Base-by-base conservation (phyloP, 2,797 vertebrate genomes). In the Tokudaia muenninki region DNA sequence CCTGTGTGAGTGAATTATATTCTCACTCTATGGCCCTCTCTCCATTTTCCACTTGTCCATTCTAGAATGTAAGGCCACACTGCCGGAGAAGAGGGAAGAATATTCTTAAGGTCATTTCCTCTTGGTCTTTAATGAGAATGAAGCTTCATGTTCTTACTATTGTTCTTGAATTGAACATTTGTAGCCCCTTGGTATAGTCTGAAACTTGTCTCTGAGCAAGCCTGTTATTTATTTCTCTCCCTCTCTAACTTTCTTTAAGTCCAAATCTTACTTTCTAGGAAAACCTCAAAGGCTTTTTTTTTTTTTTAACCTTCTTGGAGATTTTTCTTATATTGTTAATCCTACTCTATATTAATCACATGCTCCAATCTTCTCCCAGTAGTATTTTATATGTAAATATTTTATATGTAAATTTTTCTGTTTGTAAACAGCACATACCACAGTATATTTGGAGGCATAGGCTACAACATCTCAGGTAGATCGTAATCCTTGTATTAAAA, bases 311-410 rank as follows among this genome's bases (percentile, higher is more conserved):
- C 61, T 92, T 67, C 44, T 44, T 74, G 72, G 50, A 86, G 21
- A 79, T 26, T 82, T 90, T 95, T 86, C 75, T 92, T 34, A 78
- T 70, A 79, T n/a, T 83, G 3, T 87, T 84, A 94, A 72, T 70
- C 26, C 79, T 87, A 12, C 31, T 55, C 37, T 41, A 24, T 59
- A 44, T 79, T 67, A 37, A 92, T 52, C 37, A 87, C 6, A 61
- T 63, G 31, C 10, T 93, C 74, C 34, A 77, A 0, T 90, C 61
- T 91, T 94, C 44, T 92, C 50, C 44, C 41, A 63, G 7, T n/a
- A 67, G n/a, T 34, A n/a, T 61, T 78, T n/a, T 79, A 14, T 65
- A 10, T 74, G 34, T 94, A 87, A 89, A 57, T 74, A n/a, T 61
- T 78, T n/a, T 79, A 12, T 72, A 8, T 74, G 29, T 92, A 83